Evolutionary conservation across 1,140 invertebrate genomes (phyloP), one percentile per base, ranked within the genome.

Genomic region (Semibalanus balanoides): DNA sequence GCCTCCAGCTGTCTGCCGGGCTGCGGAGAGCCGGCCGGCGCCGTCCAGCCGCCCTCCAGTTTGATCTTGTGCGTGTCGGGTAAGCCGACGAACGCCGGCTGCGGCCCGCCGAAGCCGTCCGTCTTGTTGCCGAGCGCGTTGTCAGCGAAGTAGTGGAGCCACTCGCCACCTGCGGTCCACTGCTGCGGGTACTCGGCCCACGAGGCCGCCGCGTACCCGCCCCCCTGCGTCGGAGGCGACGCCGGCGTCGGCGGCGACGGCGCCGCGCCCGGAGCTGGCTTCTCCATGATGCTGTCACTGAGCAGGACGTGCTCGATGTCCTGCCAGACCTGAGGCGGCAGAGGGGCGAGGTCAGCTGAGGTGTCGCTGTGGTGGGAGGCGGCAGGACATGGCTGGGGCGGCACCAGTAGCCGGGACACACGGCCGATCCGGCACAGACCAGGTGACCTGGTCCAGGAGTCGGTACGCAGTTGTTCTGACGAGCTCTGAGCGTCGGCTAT

Each of bases 301-400:
- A 77, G 31, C 43, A 77, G 74, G 9, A 77, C 77, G 40, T 74
- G 75, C 64, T 77, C 77, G n/a, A 77, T 77, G 74, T 77, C 77
- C 25, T 77, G 77, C 77, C 77, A 77, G 35, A 77, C 40, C 77
- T 77, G 77, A 19, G 76, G 76, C 1, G 35, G 73, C 1, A 28
- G 64, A 31, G 11, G 22, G 1, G 51, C 22, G 14, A 19, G 22
- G 51, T 64, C 51, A 64, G 51, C 9, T 25, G 22, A 1, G 51
- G 17, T 40, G 35, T n/a, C n/a, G n/a, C n/a, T n/a, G n/a, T n/a
- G n/a, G n/a, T n/a, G n/a, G n/a, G n/a, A n/a, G n/a, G n/a, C n/a
- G n/a, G n/a, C n/a, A n/a, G n/a, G n/a, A n/a, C n/a, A n/a, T n/a
- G n/a, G n/a, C n/a, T n/a, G n/a, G n/a, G n/a, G n/a, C n/a, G n/a